Evolutionary conservation across 2,888 invertebrate genomes (phyloP), one percentile per base, ranked within the genome.

Genomic region (Epirrhoe tristata): DNA sequence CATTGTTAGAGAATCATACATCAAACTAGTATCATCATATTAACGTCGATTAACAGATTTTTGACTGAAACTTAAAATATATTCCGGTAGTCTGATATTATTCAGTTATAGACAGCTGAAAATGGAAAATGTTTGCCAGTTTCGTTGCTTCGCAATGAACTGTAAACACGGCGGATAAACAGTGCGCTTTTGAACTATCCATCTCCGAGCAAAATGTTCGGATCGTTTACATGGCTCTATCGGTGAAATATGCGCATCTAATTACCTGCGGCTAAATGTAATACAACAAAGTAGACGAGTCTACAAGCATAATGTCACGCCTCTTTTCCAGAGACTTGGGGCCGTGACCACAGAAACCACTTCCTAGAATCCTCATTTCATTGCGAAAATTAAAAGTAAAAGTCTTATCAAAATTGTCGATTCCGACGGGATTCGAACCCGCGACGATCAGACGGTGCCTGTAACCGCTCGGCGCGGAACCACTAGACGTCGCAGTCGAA

Each of bases 151-250:
- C 39, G 39, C 58, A 34, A 65, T 63, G 62, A 66, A 60, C 56
- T 66, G 66, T 46, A 60, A 60, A 60, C 66, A 60, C 53, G 32
- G 53, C 43, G 34, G 50, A 39, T 50, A 60, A 66, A 69, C 66
- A 66, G 55, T 51, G 53, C 50, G 43, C 57, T 50, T 24, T 54
- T 64, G 51, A 39, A 31, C 43, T 55, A 58, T 64, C 50, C 54
- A 58, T 58, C 62, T 57, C 56, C 24, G 17, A 5, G 39, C 50
- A 50, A 58, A 55, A 58, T 54, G 52, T 5, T 54, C 54, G 12
- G 16, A 36, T 64, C 50, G 48, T 54, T 52, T 52, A 57, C 46
- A 53, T 12, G 34, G 36, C n/a, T 63, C 17, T 50, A 46, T 58
- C 57, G 32, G 17, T 63, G 54, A 46, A 48, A 50, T 58, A 63